Conservation (phyloP, 2,797 vertebrate species). For the Balearica regulorum region DNA sequence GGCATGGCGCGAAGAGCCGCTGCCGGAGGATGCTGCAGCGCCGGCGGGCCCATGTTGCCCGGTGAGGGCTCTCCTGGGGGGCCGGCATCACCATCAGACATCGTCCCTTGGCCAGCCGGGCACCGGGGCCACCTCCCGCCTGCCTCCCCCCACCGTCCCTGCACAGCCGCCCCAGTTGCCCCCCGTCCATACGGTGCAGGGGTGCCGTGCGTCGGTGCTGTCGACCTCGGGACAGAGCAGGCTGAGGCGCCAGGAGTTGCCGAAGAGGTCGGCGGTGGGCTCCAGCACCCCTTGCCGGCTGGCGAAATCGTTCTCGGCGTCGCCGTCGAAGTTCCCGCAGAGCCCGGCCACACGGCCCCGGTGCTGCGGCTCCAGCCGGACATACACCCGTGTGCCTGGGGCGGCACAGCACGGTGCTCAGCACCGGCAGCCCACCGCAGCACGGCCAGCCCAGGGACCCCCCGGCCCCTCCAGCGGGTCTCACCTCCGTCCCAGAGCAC, state of each 20-base stretch:
- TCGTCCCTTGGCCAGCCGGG: not conserved
- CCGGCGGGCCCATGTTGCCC: constrained; percentile 82
- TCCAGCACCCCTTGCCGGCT: constrained; percentile 87
- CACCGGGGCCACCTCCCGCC: not conserved
- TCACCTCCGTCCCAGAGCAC: constrained; percentile 93
- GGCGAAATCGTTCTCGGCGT: constrained; percentile 86
- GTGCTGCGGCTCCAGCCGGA: constrained; percentile 79
- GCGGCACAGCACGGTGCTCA: not conserved
- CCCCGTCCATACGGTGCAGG: constrained; percentile 77
- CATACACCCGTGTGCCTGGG: constrained; percentile 83
- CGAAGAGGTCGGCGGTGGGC: constrained; percentile 84
- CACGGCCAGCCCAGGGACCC: no score
- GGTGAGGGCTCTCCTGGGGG: constrained; percentile 77
- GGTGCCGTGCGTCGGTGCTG: constrained; percentile 78
- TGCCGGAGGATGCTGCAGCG: constrained; percentile 80
- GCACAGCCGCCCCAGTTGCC: rapidly evolving
- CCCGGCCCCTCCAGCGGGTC: not conserved
- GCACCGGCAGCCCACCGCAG: not conserved
- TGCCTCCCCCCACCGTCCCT: no score
- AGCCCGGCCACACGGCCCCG: constrained; percentile 81
- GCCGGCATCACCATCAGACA: not conserved
- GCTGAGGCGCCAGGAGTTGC: constrained; percentile 91
- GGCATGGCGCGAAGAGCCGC: constrained; percentile 80
- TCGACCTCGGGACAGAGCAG: constrained; percentile 85
- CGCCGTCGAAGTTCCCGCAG: constrained; percentile 90